Base-by-base conservation (phyloP, 2,113 vertebrate species). In the Mystacornis crossleyi region DNA sequence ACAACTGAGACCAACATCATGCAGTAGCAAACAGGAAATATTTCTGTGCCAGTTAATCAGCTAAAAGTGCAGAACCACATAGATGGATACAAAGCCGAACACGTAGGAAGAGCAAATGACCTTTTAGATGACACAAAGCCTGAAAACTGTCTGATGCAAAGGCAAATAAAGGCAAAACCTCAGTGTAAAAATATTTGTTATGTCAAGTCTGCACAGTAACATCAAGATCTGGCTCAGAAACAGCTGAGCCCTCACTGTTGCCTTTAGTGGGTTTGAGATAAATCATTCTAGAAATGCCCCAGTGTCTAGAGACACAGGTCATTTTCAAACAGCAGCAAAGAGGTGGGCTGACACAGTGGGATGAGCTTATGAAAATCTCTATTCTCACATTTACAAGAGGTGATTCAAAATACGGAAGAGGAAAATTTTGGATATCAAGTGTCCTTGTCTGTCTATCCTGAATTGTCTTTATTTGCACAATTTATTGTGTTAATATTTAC, bases 51-150 rank as follows among this genome's bases (percentile, higher is more conserved):
- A 67, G 26, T 50, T 57, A 50, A 55, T 64, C 43, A 4, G 6
- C 26, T 61, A 62, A 92, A 91, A 89, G 43, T 1, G 1, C 9
- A 72, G 48, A 87, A 67, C 19, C 21, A 38, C 53, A 43, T 1
- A 28, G 66, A 67, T 23, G 8, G n/a, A 43, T 6, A 26, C 17
- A 79, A 67, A 75, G 53, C 7, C 17, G 15, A 86, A 23, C 6
- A 54, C 0, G 0, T 13, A 71, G 62, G 50, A 45, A 62, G 7
- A 71, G 21, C 24, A 71, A 74, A 10, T 40, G n/a, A 89, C 18
- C 38, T 70, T 73, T 74, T 14, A 36, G 50, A 26, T 73, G 42
- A 57, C 19, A 21, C 8, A 54, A 60, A 92, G 12, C 24, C 55
- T 78, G 55, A 81, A 91, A 87, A 86, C 36, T 64, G 16, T 34